Percentiles rank a stretch among this genome's conserved stretches.
phyloP scores from a whole-genome alignment of 2,888 invertebrate species.

The Rhorus exstirpatorius region DNA sequence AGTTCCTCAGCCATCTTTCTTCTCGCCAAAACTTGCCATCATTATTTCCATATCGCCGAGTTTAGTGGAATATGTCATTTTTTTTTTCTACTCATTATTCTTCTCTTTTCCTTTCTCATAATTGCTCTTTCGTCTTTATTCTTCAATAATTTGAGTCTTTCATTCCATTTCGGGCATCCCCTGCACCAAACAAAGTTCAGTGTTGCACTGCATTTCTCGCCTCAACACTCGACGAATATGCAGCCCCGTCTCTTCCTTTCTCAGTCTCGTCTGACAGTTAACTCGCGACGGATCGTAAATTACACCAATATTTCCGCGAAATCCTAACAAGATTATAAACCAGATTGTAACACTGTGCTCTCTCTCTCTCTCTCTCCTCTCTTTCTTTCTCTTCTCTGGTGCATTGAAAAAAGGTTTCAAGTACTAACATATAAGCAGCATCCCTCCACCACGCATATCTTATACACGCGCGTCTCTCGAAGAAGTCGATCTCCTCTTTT shows the following conservation, averaged over 20 bases:
- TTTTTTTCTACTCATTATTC: background rate
- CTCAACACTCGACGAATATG: conserved; percentile 47
- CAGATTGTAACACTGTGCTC: conserved; percentile 80
- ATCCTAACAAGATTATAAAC: conserved; percentile 86
- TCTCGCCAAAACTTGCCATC: background rate
- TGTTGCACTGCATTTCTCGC: conserved; percentile 26
- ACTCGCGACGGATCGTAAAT: conserved; percentile 84
- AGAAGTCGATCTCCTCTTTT: conserved; percentile 46
- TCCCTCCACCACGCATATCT: background rate
- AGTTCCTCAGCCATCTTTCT: background rate
- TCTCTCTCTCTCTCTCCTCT: conserved; percentile 36
- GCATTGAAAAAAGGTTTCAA: conserved; percentile 22
- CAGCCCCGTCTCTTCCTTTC: conserved; percentile 10
- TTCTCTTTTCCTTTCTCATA: conserved; percentile 5
- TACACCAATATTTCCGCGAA: conserved; percentile 86
- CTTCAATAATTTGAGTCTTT: conserved; percentile 15
- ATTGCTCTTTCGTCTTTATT: conserved; percentile 32
- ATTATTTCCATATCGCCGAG: background rate
- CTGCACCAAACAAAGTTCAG: conserved; percentile 32
- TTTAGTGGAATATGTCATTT: background rate
- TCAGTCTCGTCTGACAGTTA: conserved; percentile 62
- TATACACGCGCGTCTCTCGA: conserved; percentile 32
- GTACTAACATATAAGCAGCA: conserved; percentile 14
- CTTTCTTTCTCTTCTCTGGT: conserved; percentile 33
- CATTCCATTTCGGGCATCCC: conserved; percentile 29